Evolutionary conservation across 1,140 invertebrate genomes (phyloP).

Genomic region (Archivesica marissinica): DNA sequence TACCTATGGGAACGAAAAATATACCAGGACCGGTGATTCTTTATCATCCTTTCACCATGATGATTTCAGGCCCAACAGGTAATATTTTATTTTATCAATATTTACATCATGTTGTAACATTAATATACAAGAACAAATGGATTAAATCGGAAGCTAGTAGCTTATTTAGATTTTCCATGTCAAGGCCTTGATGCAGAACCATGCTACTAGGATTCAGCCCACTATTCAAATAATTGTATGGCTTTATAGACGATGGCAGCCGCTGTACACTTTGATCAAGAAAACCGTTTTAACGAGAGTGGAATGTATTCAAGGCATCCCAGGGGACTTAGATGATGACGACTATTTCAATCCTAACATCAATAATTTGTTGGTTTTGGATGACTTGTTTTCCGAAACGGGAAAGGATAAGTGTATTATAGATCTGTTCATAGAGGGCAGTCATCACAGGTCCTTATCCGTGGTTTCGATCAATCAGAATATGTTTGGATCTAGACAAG

Average conservation of each 20-base stretch:
- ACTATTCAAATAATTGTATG: conserved; percentile 34
- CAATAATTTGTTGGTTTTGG: conserved; percentile 42
- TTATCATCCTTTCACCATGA: conserved; percentile 39
- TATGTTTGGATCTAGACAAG: conserved; percentile 23
- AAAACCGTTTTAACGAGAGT: conserved; percentile 4
- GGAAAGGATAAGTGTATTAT: conserved; percentile 12
- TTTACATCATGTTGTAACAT: background rate
- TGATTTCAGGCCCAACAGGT: conserved; percentile 41
- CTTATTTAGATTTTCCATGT: background rate
- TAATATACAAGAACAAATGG: background rate
- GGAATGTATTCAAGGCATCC: conserved; percentile 37
- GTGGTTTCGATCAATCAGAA: conserved; percentile 28
- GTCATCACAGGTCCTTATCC: no score
- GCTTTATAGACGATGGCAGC: conserved; percentile 56
- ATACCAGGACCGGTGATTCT: background rate
- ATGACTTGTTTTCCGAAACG: no score
- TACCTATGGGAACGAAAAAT: no score
- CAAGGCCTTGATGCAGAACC: conserved; percentile 15
- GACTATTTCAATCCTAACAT: conserved; percentile 27
- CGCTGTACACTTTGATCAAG: conserved; percentile 12
- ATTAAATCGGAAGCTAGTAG: background rate
- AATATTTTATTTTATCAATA: background rate
- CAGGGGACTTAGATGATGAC: conserved; percentile 12
- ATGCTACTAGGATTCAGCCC: background rate
- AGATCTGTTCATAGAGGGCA: conserved; percentile 22